phyloP scores from a whole-genome alignment of 2,797 vertebrate genomes.

The Acanthurus tractus region DNA sequence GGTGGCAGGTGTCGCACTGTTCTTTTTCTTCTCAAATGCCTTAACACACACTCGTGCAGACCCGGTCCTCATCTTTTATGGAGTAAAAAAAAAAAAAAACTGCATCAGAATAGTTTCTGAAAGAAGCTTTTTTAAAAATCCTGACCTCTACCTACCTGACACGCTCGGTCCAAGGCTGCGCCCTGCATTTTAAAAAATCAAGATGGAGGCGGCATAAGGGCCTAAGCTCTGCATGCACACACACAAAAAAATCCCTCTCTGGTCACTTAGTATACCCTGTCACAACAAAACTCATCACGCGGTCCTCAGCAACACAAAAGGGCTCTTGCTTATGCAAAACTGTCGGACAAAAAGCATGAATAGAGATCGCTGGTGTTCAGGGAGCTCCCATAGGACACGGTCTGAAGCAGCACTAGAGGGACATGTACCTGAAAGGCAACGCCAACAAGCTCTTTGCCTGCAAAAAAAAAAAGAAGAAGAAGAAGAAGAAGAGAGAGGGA shows the following conservation, averaged over 20 bases:
- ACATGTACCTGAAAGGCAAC: slow-evolving; percentile 39
- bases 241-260: slow-evolving; percentile 5
- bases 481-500: slow-evolving; percentile 11
- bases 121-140: slow-evolving; percentile 63
- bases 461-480: background rate
- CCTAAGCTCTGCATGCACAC: slow-evolving; percentile 21
- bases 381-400: slow-evolving; percentile 45
- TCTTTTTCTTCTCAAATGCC: slow-evolving; percentile 51
- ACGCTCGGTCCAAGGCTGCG: slow-evolving; percentile 40
- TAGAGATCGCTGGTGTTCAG: slow-evolving; percentile 46
- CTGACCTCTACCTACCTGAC: slow-evolving; percentile 60
- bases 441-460: slow-evolving; percentile 35
- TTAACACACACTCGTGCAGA: slow-evolving; percentile 35
- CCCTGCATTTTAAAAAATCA: slow-evolving; percentile 76
- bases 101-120: slow-evolving; percentile 55
- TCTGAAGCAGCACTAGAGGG: slow-evolving; percentile 30
- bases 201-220: slow-evolving; percentile 56
- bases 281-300: slow-evolving; percentile 45
- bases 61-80: slow-evolving; percentile 69
- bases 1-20: slow-evolving; percentile 50
- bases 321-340: slow-evolving; percentile 62
- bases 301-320: slow-evolving; percentile 53
- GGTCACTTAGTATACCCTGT: slow-evolving; percentile 24
- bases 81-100: slow-evolving; percentile 22
- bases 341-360: slow-evolving; percentile 61